Evolutionary conservation across 2,797 vertebrate species (phyloP).

Genomic region (Varecia variegata): DNA sequence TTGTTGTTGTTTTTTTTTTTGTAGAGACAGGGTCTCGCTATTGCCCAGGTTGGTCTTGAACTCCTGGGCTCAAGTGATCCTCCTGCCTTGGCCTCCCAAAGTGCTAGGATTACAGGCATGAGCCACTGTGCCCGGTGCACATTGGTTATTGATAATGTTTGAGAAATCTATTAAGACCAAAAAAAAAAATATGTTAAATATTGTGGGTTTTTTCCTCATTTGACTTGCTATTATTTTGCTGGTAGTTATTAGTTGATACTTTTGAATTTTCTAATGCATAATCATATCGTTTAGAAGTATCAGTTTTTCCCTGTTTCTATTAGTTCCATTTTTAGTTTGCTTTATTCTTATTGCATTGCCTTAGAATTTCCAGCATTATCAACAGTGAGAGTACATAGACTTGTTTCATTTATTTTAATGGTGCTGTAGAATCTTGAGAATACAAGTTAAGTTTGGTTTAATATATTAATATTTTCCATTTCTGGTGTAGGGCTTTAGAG

Average conservation of each 20-base stretch:
- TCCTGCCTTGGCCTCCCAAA: too few species aligned
- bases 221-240: background rate
- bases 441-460: conserved; percentile 27
- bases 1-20: too few species aligned
- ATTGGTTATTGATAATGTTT: background rate
- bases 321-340: background rate
- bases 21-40: too few species aligned
- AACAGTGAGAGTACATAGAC: background rate
- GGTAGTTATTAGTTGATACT: background rate
- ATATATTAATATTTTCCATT: background rate
- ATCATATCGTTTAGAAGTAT: background rate
- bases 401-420: conserved; percentile 50
- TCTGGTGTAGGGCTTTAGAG: background rate
- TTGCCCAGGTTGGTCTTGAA: too few species aligned
- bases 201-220: too few species aligned
- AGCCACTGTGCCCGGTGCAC: too few species aligned
- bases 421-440: background rate
- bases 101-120: too few species aligned
- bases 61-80: too few species aligned
- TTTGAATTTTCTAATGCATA: conserved; percentile 27
- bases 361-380: background rate
- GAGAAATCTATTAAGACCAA: too few species aligned
- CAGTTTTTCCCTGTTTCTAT: background rate
- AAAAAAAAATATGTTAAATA: too few species aligned
- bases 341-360: background rate